phyloP scores from a whole-genome alignment of 2,113 vertebrate species.

The Silurus asotus region DNA sequence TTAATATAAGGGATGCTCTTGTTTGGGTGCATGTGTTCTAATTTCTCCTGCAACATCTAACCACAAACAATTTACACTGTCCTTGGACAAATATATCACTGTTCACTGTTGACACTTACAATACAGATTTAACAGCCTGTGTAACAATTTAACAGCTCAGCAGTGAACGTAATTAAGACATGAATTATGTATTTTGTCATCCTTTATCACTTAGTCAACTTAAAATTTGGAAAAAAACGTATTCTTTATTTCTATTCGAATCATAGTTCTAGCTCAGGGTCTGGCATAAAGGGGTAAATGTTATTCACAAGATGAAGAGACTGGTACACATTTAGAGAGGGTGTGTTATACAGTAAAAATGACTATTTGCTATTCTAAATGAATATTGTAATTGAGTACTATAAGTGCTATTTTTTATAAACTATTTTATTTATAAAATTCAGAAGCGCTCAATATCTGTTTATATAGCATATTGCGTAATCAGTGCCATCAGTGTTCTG shows the following conservation, averaged over 20 bases:
- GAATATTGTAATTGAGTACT: background rate
- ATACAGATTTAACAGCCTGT: slow-evolving; percentile 52
- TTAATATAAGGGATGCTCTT: slow-evolving; percentile 24
- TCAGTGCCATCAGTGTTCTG: too few relatives aligned
- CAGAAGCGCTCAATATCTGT: background rate
- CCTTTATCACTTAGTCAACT: background rate
- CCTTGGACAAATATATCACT: slow-evolving; percentile 65
- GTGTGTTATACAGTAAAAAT: background rate
- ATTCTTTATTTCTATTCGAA: background rate
- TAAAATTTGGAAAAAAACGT: background rate
- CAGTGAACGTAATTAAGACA: slow-evolving; percentile 63
- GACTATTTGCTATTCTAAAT: background rate
- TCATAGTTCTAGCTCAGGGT: background rate
- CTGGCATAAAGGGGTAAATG: background rate
- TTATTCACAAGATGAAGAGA: background rate
- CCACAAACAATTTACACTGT: slow-evolving; percentile 45
- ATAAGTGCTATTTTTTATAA: background rate
- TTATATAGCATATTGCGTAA: background rate
- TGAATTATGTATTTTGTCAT: slow-evolving; percentile 51
- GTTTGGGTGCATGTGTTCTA: slow-evolving; percentile 21
- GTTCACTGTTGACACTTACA: slow-evolving; percentile 59
- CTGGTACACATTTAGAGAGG: background rate
- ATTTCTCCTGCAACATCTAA: slow-evolving; percentile 41
- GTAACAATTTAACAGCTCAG: slow-evolving; percentile 61
- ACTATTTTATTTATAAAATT: background rate